Percentiles rank a stretch among this genome's conserved stretches.
Conservation (phyloP, 2,888 invertebrate species). For the Molanna angustata region DNA sequence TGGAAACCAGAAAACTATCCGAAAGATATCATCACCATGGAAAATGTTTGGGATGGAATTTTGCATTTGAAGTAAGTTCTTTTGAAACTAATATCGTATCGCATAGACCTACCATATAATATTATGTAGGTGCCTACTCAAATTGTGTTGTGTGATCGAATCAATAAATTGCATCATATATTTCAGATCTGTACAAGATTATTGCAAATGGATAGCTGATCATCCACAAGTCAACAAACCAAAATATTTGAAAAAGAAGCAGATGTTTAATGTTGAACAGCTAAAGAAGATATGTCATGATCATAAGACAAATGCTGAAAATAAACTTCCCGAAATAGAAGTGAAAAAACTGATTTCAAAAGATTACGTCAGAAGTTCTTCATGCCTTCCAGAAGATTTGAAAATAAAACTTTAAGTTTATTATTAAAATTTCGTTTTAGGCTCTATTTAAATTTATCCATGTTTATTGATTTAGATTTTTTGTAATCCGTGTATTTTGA, state of each 20-base stretch:
- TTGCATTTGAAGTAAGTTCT: conserved; percentile 52
- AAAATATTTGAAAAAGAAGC: conserved; percentile 52
- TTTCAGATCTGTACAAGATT: conserved; percentile 57
- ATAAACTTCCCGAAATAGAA: conserved; percentile 23
- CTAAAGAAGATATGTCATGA: conserved; percentile 36
- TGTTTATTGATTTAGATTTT: too few species aligned
- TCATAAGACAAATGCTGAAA: conserved; percentile 21
- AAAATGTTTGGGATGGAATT: conserved; percentile 64
- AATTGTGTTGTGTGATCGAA: too few species aligned
- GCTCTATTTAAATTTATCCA: too few species aligned
- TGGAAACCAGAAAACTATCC: conserved; percentile 60
- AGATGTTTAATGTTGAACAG: conserved; percentile 51
- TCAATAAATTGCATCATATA: too few species aligned
- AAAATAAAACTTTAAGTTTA: conserved; percentile 15
- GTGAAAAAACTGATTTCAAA: conserved; percentile 14
- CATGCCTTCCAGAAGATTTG: conserved; percentile 24
- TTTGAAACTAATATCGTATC: too few species aligned
- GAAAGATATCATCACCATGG: conserved; percentile 58
- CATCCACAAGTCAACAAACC: conserved; percentile 55
- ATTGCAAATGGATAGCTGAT: conserved; percentile 55
- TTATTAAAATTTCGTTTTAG: neutral
- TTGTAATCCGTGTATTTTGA: too few species aligned
- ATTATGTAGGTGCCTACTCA: too few species aligned
- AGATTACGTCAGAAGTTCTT: conserved; percentile 11
- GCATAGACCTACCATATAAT: too few species aligned